Percentiles rank a stretch among this genome's conserved stretches.
Evolutionary conservation across 2,797 vertebrate species (phyloP).

Genomic region (Sylvia borin): DNA sequence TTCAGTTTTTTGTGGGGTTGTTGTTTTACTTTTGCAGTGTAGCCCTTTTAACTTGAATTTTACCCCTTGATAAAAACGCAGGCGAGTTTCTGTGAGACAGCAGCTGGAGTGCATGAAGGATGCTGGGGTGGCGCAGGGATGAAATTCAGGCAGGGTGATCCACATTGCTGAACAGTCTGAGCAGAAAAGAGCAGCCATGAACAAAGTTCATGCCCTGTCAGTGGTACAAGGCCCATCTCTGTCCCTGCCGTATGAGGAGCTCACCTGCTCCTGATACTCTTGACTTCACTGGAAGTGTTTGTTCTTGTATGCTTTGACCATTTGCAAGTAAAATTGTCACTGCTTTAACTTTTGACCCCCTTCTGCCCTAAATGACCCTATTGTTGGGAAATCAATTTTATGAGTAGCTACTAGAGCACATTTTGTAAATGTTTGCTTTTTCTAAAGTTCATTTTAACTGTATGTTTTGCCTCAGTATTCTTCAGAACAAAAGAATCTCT

Average conservation of each 20-base stretch:
- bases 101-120: background rate
- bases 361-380: background rate
- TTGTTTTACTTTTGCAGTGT: background rate
- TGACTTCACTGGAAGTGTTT: background rate
- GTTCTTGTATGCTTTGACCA: background rate
- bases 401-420: background rate
- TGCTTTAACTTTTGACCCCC: background rate
- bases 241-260: accelerated
- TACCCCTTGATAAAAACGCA: background rate
- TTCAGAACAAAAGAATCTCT: conserved; percentile 42
- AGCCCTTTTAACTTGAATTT: background rate
- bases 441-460: background rate
- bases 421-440: conserved; percentile 3
- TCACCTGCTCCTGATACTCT: background rate
- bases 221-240: background rate
- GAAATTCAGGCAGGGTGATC: background rate
- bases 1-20: accelerated
- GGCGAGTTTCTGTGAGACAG: background rate
- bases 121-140: background rate
- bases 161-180: background rate
- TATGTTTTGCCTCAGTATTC: conserved; percentile 48
- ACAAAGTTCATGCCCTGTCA: accelerated
- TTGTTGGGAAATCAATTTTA: background rate
- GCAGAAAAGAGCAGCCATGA: background rate
- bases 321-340: background rate